A percentile compares a stretch with the other conserved stretches of the same genome.
Conservation (phyloP, 1,140 invertebrate species). For the Lycorma delicatula region DNA sequence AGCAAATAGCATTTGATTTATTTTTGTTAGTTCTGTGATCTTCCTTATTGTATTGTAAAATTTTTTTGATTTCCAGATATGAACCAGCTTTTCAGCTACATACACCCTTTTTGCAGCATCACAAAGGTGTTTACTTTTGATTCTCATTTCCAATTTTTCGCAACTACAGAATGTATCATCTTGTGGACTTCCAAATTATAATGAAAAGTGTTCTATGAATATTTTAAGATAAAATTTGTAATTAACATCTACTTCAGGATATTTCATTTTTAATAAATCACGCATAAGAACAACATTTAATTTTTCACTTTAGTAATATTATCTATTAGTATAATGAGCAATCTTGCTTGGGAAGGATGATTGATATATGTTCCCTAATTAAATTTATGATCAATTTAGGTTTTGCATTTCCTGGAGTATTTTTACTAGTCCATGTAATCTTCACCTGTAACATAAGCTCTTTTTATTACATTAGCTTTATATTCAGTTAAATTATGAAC, state of each 20-base stretch:
- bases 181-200: background rate
- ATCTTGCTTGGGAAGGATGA: background rate
- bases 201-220: background rate
- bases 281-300: background rate
- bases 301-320: background rate
- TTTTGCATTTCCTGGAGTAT: background rate
- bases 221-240: background rate
- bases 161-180: background rate
- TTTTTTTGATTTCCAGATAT: background rate
- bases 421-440: too few relatives aligned
- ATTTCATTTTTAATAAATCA: background rate
- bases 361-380: background rate
- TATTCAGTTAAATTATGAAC: too few relatives aligned
- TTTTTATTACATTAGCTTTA: too few relatives aligned
- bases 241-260: background rate
- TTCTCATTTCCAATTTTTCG: background rate
- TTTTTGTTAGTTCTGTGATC: background rate
- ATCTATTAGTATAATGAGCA: background rate
- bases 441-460: too few relatives aligned
- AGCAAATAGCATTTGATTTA: background rate
- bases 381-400: background rate
- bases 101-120: background rate
- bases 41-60: background rate
- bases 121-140: background rate
- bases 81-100: background rate